phyloP scores from a whole-genome alignment of 2,888 invertebrate genomes.

The Pocota personata region DNA sequence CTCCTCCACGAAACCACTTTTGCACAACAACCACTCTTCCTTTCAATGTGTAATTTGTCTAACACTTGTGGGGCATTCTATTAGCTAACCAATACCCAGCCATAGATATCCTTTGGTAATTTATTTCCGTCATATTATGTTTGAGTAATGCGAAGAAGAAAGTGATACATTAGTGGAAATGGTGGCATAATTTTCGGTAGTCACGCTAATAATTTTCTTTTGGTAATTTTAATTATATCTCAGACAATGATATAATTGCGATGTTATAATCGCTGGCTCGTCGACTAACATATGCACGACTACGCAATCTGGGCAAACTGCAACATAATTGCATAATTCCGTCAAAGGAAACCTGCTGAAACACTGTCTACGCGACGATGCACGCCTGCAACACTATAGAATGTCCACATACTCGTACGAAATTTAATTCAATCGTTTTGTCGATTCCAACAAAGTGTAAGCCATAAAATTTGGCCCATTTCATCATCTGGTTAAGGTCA shows the following conservation, averaged over 20 bases:
- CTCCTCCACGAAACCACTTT: not conserved
- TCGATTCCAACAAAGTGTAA: constrained; percentile 34
- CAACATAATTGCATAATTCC: constrained; percentile 52
- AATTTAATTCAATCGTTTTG: constrained; percentile 31
- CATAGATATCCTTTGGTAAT: constrained; percentile 10
- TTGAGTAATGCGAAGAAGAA: not conserved
- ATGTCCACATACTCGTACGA: constrained; percentile 19
- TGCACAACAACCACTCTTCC: not conserved
- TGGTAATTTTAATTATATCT: constrained; percentile 39
- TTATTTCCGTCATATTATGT: constrained; percentile 42
- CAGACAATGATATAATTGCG: constrained; percentile 52
- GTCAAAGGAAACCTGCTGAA: not conserved
- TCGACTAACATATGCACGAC: constrained; percentile 33
- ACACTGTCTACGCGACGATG: not conserved
- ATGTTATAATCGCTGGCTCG: constrained; percentile 42
- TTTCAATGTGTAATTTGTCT: not conserved
- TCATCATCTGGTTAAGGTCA: constrained; percentile 53
- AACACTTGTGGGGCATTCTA: not conserved
- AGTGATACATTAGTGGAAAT: not conserved
- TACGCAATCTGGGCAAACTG: constrained; percentile 56
- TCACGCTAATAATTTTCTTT: constrained; percentile 65
- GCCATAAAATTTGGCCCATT: constrained; percentile 53
- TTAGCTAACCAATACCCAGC: not conserved
- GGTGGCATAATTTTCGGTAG: constrained; percentile 58
- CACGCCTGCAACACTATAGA: constrained; percentile 16